Conservation (phyloP, 2,113 vertebrate genomes). For the Poecile atricapillus region DNA sequence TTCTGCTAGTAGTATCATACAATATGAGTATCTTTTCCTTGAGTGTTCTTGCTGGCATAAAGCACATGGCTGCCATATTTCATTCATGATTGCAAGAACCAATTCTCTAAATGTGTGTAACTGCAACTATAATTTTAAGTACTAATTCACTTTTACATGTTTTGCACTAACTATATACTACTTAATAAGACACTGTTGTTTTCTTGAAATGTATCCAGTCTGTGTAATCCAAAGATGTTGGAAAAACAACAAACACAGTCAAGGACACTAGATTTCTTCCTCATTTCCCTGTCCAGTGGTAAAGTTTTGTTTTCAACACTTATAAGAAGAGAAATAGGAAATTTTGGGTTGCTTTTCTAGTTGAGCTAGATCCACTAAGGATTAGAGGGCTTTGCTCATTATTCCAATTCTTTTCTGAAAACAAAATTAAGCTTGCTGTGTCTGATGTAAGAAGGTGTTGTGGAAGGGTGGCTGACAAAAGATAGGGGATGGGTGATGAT, state of each 20-base stretch:
- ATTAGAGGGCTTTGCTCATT: neutral
- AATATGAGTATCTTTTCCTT: neutral
- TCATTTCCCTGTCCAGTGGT: neutral
- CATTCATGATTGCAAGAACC: neutral
- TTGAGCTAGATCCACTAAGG: neutral
- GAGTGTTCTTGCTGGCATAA: neutral
- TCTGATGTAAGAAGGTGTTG: neutral
- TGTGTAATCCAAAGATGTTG: neutral
- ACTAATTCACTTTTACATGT: neutral
- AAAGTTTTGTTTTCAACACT: neutral
- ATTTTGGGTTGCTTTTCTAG: neutral
- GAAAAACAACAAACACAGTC: neutral
- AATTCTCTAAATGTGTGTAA: neutral
- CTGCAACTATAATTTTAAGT: neutral
- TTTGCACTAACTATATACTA: neutral
- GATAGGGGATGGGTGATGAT: neutral
- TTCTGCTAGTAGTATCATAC: neutral
- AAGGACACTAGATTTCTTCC: neutral
- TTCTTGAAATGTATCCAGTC: neutral
- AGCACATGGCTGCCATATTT: neutral
- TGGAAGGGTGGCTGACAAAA: neutral
- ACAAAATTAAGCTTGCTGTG: neutral
- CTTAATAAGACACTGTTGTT: neutral
- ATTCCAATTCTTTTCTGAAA: neutral
- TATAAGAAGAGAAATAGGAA: neutral